These are phyloP conservation scores for Origma solitaria DNA, from an alignment of 2,113 vertebrate genomes.

Conservation along the genomic window DNA sequence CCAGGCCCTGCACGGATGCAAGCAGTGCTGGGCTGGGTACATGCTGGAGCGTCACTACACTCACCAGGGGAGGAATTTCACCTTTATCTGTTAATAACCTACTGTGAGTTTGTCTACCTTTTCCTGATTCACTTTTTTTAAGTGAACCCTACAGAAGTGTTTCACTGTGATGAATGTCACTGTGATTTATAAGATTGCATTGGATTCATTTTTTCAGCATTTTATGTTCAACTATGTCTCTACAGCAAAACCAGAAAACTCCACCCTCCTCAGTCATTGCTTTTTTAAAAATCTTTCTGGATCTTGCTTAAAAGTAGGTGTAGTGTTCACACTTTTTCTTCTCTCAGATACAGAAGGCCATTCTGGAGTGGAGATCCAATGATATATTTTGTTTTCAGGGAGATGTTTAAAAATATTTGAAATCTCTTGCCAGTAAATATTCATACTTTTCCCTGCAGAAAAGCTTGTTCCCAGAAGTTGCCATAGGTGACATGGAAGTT, in stretches of 20 bases:
- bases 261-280: neutral
- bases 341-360: neutral
- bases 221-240: neutral
- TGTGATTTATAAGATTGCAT: neutral
- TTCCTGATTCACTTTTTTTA: neutral
- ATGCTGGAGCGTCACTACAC: accelerated
- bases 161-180: neutral
- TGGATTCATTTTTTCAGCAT: neutral
- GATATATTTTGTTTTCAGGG: slow-evolving; percentile 13
- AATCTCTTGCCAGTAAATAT: slow-evolving; percentile 12
- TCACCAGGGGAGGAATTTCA: neutral
- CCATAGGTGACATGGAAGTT: slow-evolving; percentile 48
- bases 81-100: neutral
- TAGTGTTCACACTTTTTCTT: neutral
- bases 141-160: neutral
- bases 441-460: slow-evolving; percentile 22
- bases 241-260: neutral
- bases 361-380: neutral
- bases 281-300: neutral
- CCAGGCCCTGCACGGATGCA: neutral
- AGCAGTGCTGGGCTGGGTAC: neutral
- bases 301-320: neutral
- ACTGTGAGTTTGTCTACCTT: neutral
- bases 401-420: slow-evolving; percentile 13
- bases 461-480: slow-evolving; percentile 35